phyloP scores from a whole-genome alignment of 2,113 vertebrate genomes.

The Chionis minor region DNA sequence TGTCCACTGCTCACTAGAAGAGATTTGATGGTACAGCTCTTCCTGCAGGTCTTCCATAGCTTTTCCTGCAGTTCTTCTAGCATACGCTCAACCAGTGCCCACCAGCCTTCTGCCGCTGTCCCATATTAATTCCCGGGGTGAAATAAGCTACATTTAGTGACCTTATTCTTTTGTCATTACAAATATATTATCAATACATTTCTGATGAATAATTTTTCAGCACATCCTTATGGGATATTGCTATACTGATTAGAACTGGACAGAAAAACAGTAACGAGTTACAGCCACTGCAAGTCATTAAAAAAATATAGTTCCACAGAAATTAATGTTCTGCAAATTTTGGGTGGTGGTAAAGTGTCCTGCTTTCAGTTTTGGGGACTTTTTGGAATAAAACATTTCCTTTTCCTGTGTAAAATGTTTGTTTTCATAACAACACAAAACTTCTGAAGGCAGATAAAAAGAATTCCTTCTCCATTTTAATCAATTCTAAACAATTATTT shows the following conservation, averaged over 20 bases:
- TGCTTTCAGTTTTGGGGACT: background rate
- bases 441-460: background rate
- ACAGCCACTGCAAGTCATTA: background rate
- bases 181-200: background rate
- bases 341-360: background rate
- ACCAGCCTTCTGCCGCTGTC: background rate
- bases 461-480: background rate
- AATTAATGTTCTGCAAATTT: background rate
- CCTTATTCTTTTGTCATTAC: background rate
- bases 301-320: background rate
- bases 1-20: background rate
- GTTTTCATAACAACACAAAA: background rate
- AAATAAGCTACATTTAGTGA: background rate
- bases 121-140: accelerated
- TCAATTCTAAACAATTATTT: background rate
- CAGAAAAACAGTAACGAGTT: background rate
- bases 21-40: background rate
- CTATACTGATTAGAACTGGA: background rate
- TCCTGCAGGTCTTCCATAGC: background rate
- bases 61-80: background rate
- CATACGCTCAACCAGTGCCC: background rate
- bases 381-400: background rate
- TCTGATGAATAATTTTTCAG: background rate
- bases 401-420: background rate
- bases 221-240: background rate